Conservation (phyloP, 2,113 vertebrate genomes). For the Orientallactaga bullata region DNA sequence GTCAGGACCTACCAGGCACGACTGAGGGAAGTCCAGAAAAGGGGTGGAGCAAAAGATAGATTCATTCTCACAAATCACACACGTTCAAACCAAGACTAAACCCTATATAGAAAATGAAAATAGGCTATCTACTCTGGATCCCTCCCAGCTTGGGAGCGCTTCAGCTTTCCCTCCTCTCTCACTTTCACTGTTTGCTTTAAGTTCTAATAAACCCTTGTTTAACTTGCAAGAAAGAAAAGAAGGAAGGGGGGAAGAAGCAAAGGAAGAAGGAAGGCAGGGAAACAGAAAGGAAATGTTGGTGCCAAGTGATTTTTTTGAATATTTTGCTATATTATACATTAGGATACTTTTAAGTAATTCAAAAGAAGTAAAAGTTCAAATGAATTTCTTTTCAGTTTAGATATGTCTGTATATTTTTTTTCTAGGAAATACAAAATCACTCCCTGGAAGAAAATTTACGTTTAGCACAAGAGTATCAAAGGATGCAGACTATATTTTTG, state of each 20-base stretch:
- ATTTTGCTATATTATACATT: conserved; percentile 21
- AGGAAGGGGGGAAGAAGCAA: too few relatives aligned
- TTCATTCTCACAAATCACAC: neutral
- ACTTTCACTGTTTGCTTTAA: too few relatives aligned
- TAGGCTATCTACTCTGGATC: neutral
- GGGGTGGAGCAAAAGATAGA: neutral
- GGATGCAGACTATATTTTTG: conserved; percentile 71
- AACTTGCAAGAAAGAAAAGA: neutral
- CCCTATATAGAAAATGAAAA: neutral
- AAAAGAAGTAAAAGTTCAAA: neutral
- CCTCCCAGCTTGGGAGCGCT: too few relatives aligned
- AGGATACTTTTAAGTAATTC: neutral
- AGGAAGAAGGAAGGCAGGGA: too few relatives aligned
- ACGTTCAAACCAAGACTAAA: neutral
- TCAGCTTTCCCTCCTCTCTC: too few relatives aligned
- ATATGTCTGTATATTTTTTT: conserved; percentile 60
- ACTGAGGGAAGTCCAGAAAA: neutral
- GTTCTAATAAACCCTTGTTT: too few relatives aligned
- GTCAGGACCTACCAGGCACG: neutral
- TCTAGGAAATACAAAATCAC: conserved; percentile 78
- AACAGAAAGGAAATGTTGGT: neutral
- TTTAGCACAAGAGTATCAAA: conserved; percentile 83
- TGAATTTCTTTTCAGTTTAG: conserved; percentile 15
- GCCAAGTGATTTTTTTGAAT: neutral
- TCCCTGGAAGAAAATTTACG: conserved; percentile 80